These are phyloP conservation scores for Neoarius graeffei DNA, from an alignment of 2,113 vertebrate genomes.

Conservation along the genomic window DNA sequence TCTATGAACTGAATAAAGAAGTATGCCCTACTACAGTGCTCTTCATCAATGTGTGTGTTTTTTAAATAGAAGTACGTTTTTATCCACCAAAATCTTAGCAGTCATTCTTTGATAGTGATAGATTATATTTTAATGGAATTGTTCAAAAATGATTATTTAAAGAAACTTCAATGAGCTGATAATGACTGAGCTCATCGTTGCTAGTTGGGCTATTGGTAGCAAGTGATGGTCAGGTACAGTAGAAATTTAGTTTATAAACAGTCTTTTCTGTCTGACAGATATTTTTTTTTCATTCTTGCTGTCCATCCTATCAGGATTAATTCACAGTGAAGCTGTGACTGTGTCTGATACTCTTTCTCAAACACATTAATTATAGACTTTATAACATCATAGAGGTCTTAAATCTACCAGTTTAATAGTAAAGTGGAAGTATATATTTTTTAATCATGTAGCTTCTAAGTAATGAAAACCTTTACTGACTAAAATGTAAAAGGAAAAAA, in stretches of 20 bases:
- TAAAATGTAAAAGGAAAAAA: background rate
- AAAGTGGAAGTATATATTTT: no score
- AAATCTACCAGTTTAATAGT: no score
- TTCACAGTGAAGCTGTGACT: no score
- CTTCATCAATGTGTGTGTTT: background rate
- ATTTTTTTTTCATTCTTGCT: no score
- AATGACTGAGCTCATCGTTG: slow-evolving; percentile 15
- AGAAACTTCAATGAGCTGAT: background rate
- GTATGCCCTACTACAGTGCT: background rate
- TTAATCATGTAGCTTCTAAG: background rate
- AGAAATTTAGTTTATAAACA: background rate
- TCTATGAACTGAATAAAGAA: background rate
- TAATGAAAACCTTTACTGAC: background rate
- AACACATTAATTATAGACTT: no score
- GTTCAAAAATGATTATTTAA: background rate
- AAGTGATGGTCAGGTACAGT: background rate
- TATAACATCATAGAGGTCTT: no score
- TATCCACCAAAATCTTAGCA: background rate
- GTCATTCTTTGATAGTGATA: background rate
- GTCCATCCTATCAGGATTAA: no score
- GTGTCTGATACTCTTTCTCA: no score
- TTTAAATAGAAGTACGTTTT: background rate
- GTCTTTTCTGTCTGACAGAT: no score
- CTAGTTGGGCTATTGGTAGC: slow-evolving; percentile 13
- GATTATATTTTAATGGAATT: background rate